These are phyloP conservation scores for Baccha elongata DNA, from an alignment of 2,888 invertebrate genomes.

Conservation along the genomic window DNA sequence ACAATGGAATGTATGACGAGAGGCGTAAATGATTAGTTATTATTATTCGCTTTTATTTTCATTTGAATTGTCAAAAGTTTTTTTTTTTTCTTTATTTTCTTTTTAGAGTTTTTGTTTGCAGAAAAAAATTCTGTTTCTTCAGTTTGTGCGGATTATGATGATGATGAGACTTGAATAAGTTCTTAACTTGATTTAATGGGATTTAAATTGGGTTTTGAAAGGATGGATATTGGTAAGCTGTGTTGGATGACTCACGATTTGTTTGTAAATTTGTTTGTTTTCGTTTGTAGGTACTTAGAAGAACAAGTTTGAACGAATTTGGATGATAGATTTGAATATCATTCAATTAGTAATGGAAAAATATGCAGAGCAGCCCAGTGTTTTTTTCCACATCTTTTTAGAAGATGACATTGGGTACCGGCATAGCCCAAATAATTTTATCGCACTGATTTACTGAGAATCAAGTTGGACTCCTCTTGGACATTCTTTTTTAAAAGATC, in stretches of 20 bases:
- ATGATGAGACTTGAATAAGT: constrained; percentile 64
- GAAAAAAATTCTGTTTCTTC: constrained; percentile 16
- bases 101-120: constrained; percentile 13
- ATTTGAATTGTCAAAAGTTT: constrained; percentile 59
- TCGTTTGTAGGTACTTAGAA: background rate
- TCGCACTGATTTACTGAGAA: too few relatives aligned
- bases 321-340: too few relatives aligned
- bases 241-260: constrained; percentile 9
- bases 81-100: constrained; percentile 13
- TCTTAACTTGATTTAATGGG: constrained; percentile 62
- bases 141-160: constrained; percentile 33
- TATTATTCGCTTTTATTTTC: constrained; percentile 62
- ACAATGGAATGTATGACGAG: constrained; percentile 16
- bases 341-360: too few relatives aligned
- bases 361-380: too few relatives aligned
- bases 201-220: constrained; percentile 54
- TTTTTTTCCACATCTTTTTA: too few relatives aligned
- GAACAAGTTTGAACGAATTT: too few relatives aligned
- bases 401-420: too few relatives aligned
- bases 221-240: constrained; percentile 15
- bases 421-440: too few relatives aligned
- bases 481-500: too few relatives aligned
- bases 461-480: too few relatives aligned
- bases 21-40: constrained; percentile 56
- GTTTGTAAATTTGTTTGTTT: constrained; percentile 7